Evolutionary conservation across 1,140 invertebrate species (phyloP).

Genomic region (Maniola jurtina): DNA sequence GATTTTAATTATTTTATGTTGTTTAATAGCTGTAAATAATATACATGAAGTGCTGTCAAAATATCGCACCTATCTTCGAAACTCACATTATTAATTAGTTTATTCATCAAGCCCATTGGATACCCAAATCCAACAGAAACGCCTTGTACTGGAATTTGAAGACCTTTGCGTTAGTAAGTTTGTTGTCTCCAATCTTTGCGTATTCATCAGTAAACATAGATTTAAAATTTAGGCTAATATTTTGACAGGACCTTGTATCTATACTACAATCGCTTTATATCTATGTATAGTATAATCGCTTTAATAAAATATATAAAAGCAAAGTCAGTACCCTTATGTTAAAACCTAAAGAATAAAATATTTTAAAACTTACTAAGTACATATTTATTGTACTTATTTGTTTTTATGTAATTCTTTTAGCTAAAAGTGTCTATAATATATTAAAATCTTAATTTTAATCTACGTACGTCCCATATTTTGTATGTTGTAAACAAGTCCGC

Average conservation of each 20-base stretch:
- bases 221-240: background rate
- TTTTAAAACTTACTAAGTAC: too few species aligned
- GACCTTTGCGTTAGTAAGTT: too few species aligned
- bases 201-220: too few species aligned
- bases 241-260: background rate
- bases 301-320: background rate
- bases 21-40: background rate
- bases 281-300: background rate
- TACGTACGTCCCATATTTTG: slow-evolving; percentile 25
- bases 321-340: background rate
- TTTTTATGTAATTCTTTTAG: slow-evolving; percentile 17
- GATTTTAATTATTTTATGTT: background rate
- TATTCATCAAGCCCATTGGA: too few species aligned
- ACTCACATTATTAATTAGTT: background rate
- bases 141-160: too few species aligned
- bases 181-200: too few species aligned
- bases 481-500: slow-evolving; percentile 33
- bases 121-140: too few species aligned
- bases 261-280: background rate
- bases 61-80: background rate
- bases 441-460: slow-evolving; percentile 27
- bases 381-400: slow-evolving; percentile 1
- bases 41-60: background rate
- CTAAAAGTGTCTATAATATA: slow-evolving; percentile 13
- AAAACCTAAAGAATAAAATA: background rate